Conservation (phyloP, 2,888 invertebrate genomes). For the Archips xylosteana region DNA sequence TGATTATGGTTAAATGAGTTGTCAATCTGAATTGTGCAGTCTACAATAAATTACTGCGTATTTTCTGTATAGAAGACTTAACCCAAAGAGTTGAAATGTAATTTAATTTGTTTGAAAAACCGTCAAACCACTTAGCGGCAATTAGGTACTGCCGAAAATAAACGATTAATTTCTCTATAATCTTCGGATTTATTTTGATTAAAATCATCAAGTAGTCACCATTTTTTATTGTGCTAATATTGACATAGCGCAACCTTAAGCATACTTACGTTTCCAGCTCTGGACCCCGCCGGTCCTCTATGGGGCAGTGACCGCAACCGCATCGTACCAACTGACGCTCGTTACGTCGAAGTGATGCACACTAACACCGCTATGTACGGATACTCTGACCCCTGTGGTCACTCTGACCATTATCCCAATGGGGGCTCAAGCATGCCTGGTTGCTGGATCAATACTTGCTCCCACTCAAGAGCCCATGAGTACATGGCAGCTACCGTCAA, state of each 20-base stretch:
- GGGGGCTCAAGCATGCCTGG: conserved; percentile 70
- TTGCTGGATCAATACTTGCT: conserved; percentile 63
- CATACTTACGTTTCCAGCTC: conserved; percentile 53
- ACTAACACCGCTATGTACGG: conserved; percentile 66
- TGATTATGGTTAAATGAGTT: too few relatives aligned
- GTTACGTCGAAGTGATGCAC: conserved; percentile 76
- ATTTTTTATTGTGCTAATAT: too few relatives aligned
- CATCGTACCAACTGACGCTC: conserved; percentile 58
- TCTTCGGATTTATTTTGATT: too few relatives aligned
- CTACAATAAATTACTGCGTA: too few relatives aligned
- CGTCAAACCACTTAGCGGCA: too few relatives aligned
- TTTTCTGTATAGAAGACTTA: too few relatives aligned
- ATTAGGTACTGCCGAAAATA: too few relatives aligned
- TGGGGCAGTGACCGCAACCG: conserved; percentile 60
- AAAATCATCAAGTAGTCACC: too few relatives aligned
- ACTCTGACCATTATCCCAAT: conserved; percentile 73
- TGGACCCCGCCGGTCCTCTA: conserved; percentile 75
- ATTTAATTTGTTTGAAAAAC: too few relatives aligned
- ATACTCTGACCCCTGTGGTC: conserved; percentile 59
- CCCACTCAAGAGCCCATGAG: conserved; percentile 62
- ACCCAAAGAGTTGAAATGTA: too few relatives aligned
- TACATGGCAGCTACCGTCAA: conserved; percentile 67
- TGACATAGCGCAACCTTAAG: not conserved
- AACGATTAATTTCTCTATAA: too few relatives aligned
- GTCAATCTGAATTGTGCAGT: too few relatives aligned